These are phyloP conservation scores for Pseudanteris insignis DNA, from an alignment of 2,888 invertebrate genomes.

Conservation along the genomic window DNA sequence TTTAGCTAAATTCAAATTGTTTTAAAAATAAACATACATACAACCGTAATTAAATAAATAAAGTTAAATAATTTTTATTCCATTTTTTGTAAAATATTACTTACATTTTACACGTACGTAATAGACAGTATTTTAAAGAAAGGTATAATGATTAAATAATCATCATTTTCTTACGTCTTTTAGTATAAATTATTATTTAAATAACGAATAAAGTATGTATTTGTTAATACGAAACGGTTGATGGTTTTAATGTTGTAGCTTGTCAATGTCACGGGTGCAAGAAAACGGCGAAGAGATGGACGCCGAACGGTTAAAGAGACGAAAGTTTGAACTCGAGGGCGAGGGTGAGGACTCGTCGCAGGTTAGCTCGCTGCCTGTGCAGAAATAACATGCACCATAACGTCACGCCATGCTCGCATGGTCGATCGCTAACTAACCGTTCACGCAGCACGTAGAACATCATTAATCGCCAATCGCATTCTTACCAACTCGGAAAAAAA, in stretches of 20 bases:
- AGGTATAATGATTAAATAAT: too few relatives aligned
- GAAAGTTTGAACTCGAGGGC: constrained; percentile 63
- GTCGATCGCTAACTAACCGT: constrained; percentile 54
- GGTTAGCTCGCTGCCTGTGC: constrained; percentile 62
- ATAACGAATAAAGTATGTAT: too few relatives aligned
- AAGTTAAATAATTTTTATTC: too few relatives aligned
- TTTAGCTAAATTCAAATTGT: too few relatives aligned
- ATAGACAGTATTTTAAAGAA: too few relatives aligned
- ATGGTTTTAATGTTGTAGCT: constrained; percentile 53
- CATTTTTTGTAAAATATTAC: too few relatives aligned
- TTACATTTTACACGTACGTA: too few relatives aligned
- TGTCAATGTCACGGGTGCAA: constrained; percentile 59
- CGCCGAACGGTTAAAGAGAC: constrained; percentile 61
- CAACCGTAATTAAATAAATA: too few relatives aligned
- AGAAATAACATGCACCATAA: constrained; percentile 51
- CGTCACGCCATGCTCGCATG: constrained; percentile 53
- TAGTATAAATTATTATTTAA: too few relatives aligned
- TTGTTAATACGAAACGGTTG: too few relatives aligned
- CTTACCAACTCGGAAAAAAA: constrained; percentile 54
- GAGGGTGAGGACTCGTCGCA: constrained; percentile 65
- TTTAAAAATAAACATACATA: too few relatives aligned
- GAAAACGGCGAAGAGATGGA: constrained; percentile 61
- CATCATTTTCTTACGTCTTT: too few relatives aligned
- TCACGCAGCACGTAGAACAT: constrained; percentile 53
- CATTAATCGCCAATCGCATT: constrained; percentile 50